Conservation (phyloP, 35 echinoderm and acorn worm species). For the Diadema setosum region DNA sequence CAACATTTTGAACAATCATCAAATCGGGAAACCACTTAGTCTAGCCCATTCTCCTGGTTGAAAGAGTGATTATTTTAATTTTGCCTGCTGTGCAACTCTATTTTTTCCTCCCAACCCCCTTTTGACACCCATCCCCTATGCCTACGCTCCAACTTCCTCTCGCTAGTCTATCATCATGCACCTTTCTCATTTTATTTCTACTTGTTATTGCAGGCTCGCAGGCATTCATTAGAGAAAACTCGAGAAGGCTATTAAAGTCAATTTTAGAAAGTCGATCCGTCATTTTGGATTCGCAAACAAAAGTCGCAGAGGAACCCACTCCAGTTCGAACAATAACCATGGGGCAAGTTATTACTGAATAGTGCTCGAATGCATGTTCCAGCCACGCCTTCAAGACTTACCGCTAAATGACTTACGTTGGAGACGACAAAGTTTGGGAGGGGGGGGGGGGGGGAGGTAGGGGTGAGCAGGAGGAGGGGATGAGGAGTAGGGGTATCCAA, state of each 20-base stretch:
- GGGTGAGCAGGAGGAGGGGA: not conserved
- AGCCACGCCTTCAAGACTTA: not conserved
- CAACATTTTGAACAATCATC: not conserved
- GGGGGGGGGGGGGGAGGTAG: not conserved
- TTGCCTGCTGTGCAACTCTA: too few species aligned
- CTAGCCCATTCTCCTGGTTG: not conserved
- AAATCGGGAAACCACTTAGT: not conserved
- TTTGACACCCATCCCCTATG: too few species aligned
- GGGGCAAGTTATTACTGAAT: not conserved
- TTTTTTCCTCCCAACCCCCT: too few species aligned
- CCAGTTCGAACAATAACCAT: not conserved
- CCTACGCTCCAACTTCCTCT: too few species aligned
- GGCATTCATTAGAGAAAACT: constrained; percentile 20
- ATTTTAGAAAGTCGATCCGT: constrained; percentile 14
- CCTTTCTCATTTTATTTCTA: not conserved
- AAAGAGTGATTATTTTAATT: constrained; percentile 13
- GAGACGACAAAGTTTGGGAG: not conserved
- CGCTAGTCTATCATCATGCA: not conserved
- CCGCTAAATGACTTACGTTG: not conserved
- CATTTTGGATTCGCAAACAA: constrained; percentile 9
- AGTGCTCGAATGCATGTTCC: not conserved
- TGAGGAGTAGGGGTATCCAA: not conserved
- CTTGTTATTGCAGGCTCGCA: not conserved
- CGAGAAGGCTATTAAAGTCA: constrained; percentile 23
- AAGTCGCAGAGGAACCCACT: not conserved